Evolutionary conservation across 1,140 invertebrate species (phyloP).

Genomic region (Musca domestica): DNA sequence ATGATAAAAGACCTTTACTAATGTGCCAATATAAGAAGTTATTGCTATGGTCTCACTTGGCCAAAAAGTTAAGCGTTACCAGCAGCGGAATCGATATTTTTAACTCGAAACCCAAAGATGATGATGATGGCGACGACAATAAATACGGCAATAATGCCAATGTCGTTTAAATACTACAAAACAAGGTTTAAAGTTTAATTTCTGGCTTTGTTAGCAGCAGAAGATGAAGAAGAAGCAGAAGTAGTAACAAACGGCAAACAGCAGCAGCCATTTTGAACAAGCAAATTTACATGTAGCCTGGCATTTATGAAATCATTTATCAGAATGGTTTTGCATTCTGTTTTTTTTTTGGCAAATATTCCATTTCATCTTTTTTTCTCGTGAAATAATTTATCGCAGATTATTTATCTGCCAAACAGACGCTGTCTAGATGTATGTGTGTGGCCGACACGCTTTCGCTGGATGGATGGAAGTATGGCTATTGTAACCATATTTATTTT

Average conservation of each 20-base stretch:
- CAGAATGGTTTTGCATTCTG: background rate
- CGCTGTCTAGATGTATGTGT: too few species aligned
- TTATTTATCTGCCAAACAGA: too few species aligned
- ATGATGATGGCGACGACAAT: too few species aligned
- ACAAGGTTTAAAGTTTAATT: slow-evolving; percentile 21
- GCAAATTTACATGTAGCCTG: slow-evolving; percentile 5
- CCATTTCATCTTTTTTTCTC: background rate
- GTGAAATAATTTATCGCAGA: too few species aligned
- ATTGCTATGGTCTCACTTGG: background rate
- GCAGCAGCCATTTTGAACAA: background rate
- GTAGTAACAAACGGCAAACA: background rate
- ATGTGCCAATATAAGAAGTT: slow-evolving; percentile 21
- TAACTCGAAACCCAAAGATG: too few species aligned
- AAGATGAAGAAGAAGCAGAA: background rate
- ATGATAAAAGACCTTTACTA: slow-evolving; percentile 21
- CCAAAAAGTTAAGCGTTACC: too few species aligned
- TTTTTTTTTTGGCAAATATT: background rate
- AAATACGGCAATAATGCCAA: too few species aligned
- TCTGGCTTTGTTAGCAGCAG: background rate
- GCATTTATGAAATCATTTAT: slow-evolving; percentile 21
- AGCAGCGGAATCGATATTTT: too few species aligned
- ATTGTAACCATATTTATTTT: too few species aligned
- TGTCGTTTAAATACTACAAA: too few species aligned
- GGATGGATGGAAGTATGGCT: too few species aligned
- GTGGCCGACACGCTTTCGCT: too few species aligned